A percentile compares a stretch with the other conserved stretches of the same genome.
phyloP scores from a whole-genome alignment of 2,113 vertebrate species.

The Bubo bubo region DNA sequence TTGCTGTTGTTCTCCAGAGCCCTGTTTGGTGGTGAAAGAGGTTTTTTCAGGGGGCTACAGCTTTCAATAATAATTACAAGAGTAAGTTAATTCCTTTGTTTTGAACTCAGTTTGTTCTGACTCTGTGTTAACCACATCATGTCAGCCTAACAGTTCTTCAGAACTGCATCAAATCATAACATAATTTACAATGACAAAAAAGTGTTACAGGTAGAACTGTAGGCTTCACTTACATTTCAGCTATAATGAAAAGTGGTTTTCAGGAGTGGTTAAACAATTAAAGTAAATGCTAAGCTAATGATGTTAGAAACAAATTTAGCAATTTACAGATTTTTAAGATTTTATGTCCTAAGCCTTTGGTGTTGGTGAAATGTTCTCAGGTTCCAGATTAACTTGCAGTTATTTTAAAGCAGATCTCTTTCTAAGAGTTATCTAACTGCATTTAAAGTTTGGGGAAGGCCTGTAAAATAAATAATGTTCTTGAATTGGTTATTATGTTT shows the following conservation, averaged over 20 bases:
- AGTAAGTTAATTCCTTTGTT: background rate
- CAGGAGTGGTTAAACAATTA: background rate
- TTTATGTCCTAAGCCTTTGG: background rate
- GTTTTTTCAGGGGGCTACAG: background rate
- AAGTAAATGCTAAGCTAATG: background rate
- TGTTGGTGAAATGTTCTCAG: background rate
- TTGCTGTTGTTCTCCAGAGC: background rate
- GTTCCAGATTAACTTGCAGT: background rate
- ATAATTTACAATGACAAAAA: background rate
- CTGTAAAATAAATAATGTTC: background rate
- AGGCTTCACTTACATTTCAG: background rate
- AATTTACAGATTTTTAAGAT: background rate
- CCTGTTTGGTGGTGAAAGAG: background rate
- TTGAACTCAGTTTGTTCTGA: background rate
- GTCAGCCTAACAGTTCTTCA: background rate
- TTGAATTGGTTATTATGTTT: background rate
- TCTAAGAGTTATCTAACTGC: background rate
- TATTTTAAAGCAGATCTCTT: background rate
- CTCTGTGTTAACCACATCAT: background rate
- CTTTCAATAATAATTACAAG: background rate
- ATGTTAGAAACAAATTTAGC: background rate
- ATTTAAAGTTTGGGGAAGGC: background rate
- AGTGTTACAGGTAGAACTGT: background rate
- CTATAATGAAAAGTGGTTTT: background rate
- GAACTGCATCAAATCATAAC: background rate